Conservation (phyloP, 2,113 vertebrate genomes). For the Lepus americanus region DNA sequence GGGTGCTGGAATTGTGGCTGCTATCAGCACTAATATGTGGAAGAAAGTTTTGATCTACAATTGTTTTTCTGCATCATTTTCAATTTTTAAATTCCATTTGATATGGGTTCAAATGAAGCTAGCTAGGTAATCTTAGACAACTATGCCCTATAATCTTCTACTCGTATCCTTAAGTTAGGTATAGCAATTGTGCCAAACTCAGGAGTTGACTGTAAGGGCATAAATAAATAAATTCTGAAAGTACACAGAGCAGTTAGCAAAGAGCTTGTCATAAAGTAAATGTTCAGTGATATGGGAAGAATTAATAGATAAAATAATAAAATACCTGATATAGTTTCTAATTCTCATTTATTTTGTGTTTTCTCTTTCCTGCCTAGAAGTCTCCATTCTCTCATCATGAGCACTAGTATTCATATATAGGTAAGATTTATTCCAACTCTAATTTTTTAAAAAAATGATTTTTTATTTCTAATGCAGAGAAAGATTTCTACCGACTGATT, state of each 20-base stretch:
- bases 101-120: background rate
- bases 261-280: background rate
- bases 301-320: background rate
- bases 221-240: background rate
- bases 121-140: background rate
- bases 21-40: background rate
- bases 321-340: background rate
- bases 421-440: constrained; percentile 4
- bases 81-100: background rate
- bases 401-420: background rate
- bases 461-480: too few species aligned
- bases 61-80: background rate
- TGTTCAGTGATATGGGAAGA: background rate
- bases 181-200: background rate
- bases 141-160: background rate
- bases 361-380: background rate
- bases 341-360: background rate
- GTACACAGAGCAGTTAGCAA: background rate
- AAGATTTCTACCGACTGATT: too few species aligned
- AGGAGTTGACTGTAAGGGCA: background rate
- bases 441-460: background rate
- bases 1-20: background rate
- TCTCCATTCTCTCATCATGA: background rate
- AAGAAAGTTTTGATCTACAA: background rate
- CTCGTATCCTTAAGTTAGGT: background rate